These are phyloP conservation scores for Telmatochromis brachygnathus DNA, from an alignment of 2,113 vertebrate genomes.

Conservation along the genomic window DNA sequence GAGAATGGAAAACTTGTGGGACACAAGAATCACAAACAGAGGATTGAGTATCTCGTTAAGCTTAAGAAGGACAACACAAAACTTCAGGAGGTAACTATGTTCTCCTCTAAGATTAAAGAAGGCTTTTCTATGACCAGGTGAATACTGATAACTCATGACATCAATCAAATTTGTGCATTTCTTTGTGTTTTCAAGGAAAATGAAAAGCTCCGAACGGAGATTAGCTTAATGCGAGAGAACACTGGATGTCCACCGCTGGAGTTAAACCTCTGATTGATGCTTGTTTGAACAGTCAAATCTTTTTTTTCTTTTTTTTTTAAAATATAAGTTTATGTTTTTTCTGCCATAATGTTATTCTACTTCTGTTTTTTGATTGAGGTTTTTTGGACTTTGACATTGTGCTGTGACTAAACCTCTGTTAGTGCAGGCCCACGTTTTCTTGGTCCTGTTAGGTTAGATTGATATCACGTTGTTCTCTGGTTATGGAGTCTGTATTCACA, in stretches of 20 bases:
- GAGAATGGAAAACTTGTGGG: conserved; percentile 94
- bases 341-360: background rate
- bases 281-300: background rate
- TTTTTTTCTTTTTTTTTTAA: too few species aligned
- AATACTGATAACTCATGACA: background rate
- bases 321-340: background rate
- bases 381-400: background rate
- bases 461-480: background rate
- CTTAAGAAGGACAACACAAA: conserved; percentile 87
- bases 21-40: conserved; percentile 92
- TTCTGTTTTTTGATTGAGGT: background rate
- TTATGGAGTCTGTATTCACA: background rate
- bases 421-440: background rate
- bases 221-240: conserved; percentile 40
- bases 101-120: background rate
- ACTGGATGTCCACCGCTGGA: background rate
- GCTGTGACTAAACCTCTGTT: background rate
- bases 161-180: background rate
- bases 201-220: conserved; percentile 78
- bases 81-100: conserved; percentile 78
- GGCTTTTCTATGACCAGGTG: background rate
- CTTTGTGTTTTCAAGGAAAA: conserved; percentile 69
- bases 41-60: conserved; percentile 93
- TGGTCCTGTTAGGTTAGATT: background rate
- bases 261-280: background rate